Evolutionary conservation across 1,140 invertebrate genomes (phyloP), one percentile per base, ranked within the genome.

Genomic region (Hycleus cichorii): DNA sequence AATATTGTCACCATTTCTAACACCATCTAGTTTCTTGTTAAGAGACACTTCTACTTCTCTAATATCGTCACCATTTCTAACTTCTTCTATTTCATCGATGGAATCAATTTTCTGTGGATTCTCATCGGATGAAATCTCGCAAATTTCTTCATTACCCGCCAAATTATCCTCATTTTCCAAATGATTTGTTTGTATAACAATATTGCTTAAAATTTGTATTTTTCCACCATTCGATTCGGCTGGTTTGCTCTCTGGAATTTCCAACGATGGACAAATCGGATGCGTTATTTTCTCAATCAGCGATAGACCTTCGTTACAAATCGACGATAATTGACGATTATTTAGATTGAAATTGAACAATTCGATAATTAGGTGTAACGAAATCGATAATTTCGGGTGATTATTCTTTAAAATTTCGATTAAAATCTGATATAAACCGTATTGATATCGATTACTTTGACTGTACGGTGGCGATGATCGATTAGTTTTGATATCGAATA

Each of bases 391-490:
- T 12, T 45, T 12, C 3, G 54, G 8, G 6, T 47, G 59, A 12
- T 64, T 57, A 51, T 64, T 62, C 24, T 58, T 27, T 24, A 57
- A 66, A 38, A 66, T 43, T 39, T 49, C 52, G 4, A 62, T 54
- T 32, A 66, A 27, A 39, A 64, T 50, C 50, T 64, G 47, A 32
- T 66, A 66, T 8, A 66, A 46, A 38, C 59, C 53, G 5, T 25
- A 39, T 52, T 64, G 62, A 18, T 59, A 64, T 53, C 52, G 10
- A 18, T 18, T 7, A 32, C 32, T 10, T 24, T 66, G 44, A 27
- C 46, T 59, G 39, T 64, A 66, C 4, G 62, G 64, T 45, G 45
- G 49, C 10, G 49, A 39, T 4, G 53, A 39, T 26, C 49, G 45
- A 1, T 56, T 52, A 12, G 38, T 47, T 39, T 64, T 54, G 6